A percentile compares a stretch with the other conserved stretches of the same genome.
These are phyloP conservation scores for Drosophila seclusa DNA, from an alignment of 2,888 invertebrate genomes.

Conservation along the genomic window DNA sequence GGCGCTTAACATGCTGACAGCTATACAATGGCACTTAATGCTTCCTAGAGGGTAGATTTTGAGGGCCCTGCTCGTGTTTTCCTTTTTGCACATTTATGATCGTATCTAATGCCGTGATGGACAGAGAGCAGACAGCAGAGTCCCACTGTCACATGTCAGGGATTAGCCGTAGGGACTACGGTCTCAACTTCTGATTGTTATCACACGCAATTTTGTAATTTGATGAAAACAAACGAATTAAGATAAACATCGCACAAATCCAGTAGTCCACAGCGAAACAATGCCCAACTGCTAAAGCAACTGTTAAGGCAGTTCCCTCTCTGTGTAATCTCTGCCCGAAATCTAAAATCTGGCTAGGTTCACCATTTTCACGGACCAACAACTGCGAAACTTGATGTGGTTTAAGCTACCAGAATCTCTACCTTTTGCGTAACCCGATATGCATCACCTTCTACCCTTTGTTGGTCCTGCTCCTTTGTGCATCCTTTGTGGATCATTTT, in stretches of 20 bases:
- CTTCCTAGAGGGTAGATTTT: slow-evolving; percentile 54
- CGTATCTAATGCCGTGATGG: slow-evolving; percentile 79
- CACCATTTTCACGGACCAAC: slow-evolving; percentile 39
- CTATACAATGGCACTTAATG: slow-evolving; percentile 75
- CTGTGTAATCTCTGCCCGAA: slow-evolving; percentile 37
- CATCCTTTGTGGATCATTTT: slow-evolving; percentile 22
- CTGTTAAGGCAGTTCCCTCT: not conserved
- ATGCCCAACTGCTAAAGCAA: slow-evolving; percentile 6
- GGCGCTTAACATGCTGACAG: slow-evolving; percentile 73
- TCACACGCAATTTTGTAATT: slow-evolving; percentile 84
- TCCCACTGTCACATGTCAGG: slow-evolving; percentile 66
- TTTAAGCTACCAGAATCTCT: slow-evolving; percentile 1
- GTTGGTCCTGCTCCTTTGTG: not conserved
- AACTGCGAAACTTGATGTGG: slow-evolving; percentile 57
- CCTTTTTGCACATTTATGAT: slow-evolving; percentile 76
- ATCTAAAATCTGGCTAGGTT: slow-evolving; percentile 20
- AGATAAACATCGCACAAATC: slow-evolving; percentile 74
- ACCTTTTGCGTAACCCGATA: slow-evolving; percentile 50
- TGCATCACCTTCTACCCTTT: slow-evolving; percentile 20
- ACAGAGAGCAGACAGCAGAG: slow-evolving; percentile 64
- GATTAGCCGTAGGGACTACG: slow-evolving; percentile 66
- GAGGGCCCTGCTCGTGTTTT: slow-evolving; percentile 38
- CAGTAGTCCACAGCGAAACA: slow-evolving; percentile 55
- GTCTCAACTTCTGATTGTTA: slow-evolving; percentile 77
- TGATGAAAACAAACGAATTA: slow-evolving; percentile 84